These are phyloP conservation scores for Heliocidaris tuberculata DNA, from an alignment of 35 echinoderm and acorn worm species.

Conservation along the genomic window DNA sequence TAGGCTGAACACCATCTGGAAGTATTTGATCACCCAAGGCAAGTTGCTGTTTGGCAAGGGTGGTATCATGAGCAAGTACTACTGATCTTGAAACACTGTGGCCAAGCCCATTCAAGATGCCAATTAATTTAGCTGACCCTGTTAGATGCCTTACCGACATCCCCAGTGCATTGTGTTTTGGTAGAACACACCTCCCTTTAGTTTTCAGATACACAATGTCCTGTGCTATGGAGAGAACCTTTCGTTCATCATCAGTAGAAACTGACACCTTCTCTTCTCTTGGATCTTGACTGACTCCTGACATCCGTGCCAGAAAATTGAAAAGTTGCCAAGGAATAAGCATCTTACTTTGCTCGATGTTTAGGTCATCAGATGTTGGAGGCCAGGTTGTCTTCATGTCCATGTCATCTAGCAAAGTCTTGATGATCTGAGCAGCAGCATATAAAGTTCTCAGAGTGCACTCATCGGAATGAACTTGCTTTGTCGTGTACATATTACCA, in stretches of 20 bases:
- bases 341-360: background rate
- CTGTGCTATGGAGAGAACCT: constrained; percentile 58
- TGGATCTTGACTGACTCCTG: constrained; percentile 49
- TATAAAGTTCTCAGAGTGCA: background rate
- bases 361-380: constrained; percentile 59
- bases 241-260: constrained; percentile 14
- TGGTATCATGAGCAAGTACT: constrained; percentile 63
- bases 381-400: constrained; percentile 53
- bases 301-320: constrained; percentile 65
- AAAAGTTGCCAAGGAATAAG: constrained; percentile 60
- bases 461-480: background rate
- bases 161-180: constrained; percentile 50
- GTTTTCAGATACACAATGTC: constrained; percentile 61
- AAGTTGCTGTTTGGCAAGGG: constrained; percentile 60
- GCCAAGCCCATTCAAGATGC: constrained; percentile 67
- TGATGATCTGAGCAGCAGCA: background rate
- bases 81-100: constrained; percentile 44
- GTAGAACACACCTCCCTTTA: constrained; percentile 54
- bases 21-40: constrained; percentile 12
- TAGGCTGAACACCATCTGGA: background rate
- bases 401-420: background rate
- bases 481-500: background rate
- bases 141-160: constrained; percentile 65
- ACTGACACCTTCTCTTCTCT: background rate
- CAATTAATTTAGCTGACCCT: constrained; percentile 54